Base-by-base conservation (phyloP, 2,888 invertebrate genomes). In the Tortricodes alternella region DNA sequence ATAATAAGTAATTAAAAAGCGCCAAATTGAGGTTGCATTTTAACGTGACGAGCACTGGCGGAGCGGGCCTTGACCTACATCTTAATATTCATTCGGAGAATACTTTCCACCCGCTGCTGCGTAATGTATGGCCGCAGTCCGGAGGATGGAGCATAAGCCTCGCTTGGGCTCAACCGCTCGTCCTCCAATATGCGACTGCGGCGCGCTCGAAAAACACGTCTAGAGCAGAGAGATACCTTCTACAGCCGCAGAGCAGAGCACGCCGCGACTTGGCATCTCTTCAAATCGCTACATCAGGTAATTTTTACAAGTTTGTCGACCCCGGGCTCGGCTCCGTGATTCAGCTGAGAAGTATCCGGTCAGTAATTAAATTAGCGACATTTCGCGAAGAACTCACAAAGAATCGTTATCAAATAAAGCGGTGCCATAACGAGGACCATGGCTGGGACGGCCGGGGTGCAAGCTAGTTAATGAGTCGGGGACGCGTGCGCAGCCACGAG, bases 401-500 rank as follows among this genome's bases (percentile, higher is more conserved):
- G 34, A 19, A 19, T 21, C 41, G 19, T 53, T 46, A 35, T 35
- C 41, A 43, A 53, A 48, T 53, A 44, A 21, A 18, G 18, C 11
- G 35, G 46, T 35, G 46, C 53, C 53, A 61, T 34, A 57, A 52
- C 57, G 43, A n/a, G n/a, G n/a, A n/a, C n/a, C n/a, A n/a, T n/a
- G n/a, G n/a, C n/a, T n/a, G n/a, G n/a, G n/a, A n/a, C 50, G 50
- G 46, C 38, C 53, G 43, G 53, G 66, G 70, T 60, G 67, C 61
- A 67, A 62, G 58, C 32, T 66, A 73, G 73, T 73, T 78, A 79
- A 78, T 78, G 76, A 80, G 73, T 75, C 70, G 74, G 71, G 73
- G 80, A 78, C 74, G 78, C 76, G 76, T 71, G 74, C 73, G 75
- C 76, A 9, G 70, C 76, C 74, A 67, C 76, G 74, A 80, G 76